A percentile compares a stretch with the other conserved stretches of the same genome.
phyloP scores from a whole-genome alignment of 2,888 invertebrate genomes.

The Agrochola lychnidis region DNA sequence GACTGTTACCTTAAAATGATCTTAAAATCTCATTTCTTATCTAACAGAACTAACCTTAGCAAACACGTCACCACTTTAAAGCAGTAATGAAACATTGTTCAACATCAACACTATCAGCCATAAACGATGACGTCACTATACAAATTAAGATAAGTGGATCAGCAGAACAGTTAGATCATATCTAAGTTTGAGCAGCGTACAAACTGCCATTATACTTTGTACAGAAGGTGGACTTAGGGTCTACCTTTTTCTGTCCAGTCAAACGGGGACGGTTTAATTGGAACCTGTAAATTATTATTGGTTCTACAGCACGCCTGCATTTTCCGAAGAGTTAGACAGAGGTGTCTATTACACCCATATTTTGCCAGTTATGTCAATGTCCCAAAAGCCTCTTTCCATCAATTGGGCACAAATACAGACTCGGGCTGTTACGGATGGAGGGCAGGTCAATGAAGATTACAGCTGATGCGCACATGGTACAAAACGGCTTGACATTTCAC shows the following conservation, averaged over 20 bases:
- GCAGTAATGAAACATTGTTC: slow-evolving; percentile 39
- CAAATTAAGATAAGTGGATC: slow-evolving; percentile 65
- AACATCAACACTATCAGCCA: slow-evolving; percentile 38
- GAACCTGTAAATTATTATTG: not conserved
- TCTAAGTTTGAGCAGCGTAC: slow-evolving; percentile 47
- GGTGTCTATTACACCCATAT: too few relatives aligned
- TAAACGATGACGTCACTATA: slow-evolving; percentile 58
- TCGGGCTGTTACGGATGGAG: not conserved
- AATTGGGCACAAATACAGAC: not conserved
- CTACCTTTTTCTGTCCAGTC: not conserved
- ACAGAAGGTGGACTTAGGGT: slow-evolving; percentile 28
- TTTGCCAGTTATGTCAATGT: not conserved
- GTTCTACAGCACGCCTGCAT: not conserved
- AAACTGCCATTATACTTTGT: not conserved
- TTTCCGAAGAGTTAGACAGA: not conserved
- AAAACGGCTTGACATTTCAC: not conserved
- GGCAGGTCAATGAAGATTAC: not conserved
- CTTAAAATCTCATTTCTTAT: slow-evolving; percentile 28
- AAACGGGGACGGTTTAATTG: not conserved
- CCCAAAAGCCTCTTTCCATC: not conserved
- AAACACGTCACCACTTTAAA: slow-evolving; percentile 37
- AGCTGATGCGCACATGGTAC: too few relatives aligned
- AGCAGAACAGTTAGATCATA: slow-evolving; percentile 63
- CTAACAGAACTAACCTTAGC: slow-evolving; percentile 15
- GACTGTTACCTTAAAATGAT: not conserved